A percentile compares a stretch with the other conserved stretches of the same genome.
phyloP scores from a whole-genome alignment of 1,140 invertebrate species.

The Aphaenogaster rudis region DNA sequence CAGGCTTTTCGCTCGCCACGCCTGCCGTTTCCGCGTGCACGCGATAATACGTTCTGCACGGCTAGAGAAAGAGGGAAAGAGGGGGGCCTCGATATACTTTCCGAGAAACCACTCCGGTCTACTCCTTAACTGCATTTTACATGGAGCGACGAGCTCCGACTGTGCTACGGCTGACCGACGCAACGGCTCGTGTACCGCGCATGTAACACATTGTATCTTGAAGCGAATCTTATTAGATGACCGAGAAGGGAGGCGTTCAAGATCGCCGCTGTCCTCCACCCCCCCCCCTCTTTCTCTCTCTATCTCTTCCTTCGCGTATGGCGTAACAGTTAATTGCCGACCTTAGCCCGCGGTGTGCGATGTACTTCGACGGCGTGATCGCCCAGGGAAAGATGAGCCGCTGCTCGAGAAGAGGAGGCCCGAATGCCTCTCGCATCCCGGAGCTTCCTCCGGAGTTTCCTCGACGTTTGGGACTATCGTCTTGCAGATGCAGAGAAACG shows the following conservation, averaged over 20 bases:
- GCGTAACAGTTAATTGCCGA: slow-evolving; percentile 62
- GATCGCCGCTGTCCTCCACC: slow-evolving; percentile 32
- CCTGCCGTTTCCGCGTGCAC: slow-evolving; percentile 43
- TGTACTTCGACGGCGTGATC: slow-evolving; percentile 60
- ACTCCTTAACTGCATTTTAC: slow-evolving; percentile 56
- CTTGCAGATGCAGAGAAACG: slow-evolving; percentile 25
- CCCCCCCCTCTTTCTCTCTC: slow-evolving; percentile 29
- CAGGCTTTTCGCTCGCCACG: slow-evolving; percentile 54
- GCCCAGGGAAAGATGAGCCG: slow-evolving; percentile 52
- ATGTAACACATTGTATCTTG: slow-evolving; percentile 62
- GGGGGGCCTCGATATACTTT: slow-evolving; percentile 59
- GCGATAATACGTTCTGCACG: slow-evolving; percentile 58
- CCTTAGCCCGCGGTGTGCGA: slow-evolving; percentile 55
- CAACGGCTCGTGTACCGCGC: slow-evolving; percentile 52
- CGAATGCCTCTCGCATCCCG: slow-evolving; percentile 21
- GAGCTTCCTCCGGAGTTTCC: slow-evolving; percentile 65
- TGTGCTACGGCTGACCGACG: slow-evolving; percentile 56
- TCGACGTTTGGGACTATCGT: slow-evolving; percentile 62
- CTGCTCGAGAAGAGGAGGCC: slow-evolving; percentile 39
- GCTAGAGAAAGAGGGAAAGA: slow-evolving; percentile 24
- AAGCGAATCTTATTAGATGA: slow-evolving; percentile 62
- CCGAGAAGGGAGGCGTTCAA: slow-evolving; percentile 47
- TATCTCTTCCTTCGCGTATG: slow-evolving; percentile 21
- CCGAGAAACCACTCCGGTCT: slow-evolving; percentile 35
- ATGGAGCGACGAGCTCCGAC: slow-evolving; percentile 29